A percentile compares a stretch with the other conserved stretches of the same genome.
Conservation (phyloP, 2,113 vertebrate species). For the Zapus hudsonius region DNA sequence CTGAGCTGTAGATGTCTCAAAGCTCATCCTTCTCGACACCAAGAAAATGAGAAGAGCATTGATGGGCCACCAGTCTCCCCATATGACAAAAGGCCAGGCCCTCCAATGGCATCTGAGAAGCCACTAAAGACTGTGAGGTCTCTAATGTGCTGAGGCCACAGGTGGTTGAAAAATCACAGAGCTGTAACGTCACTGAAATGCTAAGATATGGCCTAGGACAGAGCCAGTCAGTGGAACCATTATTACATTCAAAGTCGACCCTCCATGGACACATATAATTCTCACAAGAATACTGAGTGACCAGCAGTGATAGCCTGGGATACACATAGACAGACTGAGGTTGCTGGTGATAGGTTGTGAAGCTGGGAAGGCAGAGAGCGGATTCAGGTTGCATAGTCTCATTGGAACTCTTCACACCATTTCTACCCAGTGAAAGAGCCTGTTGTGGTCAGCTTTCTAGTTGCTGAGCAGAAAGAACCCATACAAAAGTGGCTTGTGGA, state of each 20-base stretch:
- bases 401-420: not conserved
- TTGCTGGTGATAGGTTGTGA: not conserved
- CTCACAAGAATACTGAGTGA: not conserved
- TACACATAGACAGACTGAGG: not conserved
- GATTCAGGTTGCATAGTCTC: not conserved
- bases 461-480: too few species aligned
- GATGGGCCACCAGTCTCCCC: accelerated
- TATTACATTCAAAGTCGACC: not conserved
- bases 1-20: not conserved
- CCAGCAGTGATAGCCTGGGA: not conserved
- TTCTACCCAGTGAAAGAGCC: not conserved
- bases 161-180: not conserved
- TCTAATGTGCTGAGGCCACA: accelerated
- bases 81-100: not conserved
- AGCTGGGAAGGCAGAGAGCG: not conserved
- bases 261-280: not conserved
- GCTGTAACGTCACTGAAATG: not conserved
- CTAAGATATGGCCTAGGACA: not conserved
- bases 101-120: not conserved
- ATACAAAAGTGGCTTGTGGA: too few species aligned
- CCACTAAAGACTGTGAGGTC: not conserved
- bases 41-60: not conserved
- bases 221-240: not conserved
- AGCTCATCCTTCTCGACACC: not conserved
- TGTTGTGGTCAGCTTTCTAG: too few species aligned